phyloP scores from a whole-genome alignment of 2,797 vertebrate genomes.

The Glyptemys insculpta region DNA sequence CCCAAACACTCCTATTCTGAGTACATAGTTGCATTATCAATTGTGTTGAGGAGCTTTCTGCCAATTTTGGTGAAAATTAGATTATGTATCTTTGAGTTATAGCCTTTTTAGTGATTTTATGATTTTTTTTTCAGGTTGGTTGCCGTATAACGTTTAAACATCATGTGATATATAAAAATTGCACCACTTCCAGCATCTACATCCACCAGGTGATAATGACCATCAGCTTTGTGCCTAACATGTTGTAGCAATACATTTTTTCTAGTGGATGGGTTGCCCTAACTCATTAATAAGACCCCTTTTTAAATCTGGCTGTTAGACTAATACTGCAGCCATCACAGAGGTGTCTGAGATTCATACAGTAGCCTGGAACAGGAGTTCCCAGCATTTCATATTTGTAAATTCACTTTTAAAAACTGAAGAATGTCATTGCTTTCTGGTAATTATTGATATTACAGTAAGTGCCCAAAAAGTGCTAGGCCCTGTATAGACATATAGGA shows the following conservation, averaged over 20 bases:
- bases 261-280: neutral
- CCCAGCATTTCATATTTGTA: neutral
- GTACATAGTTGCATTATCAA: neutral
- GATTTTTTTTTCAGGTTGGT: neutral
- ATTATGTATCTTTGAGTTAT: neutral
- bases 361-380: neutral
- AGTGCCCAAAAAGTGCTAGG: neutral
- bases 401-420: neutral
- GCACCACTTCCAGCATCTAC: neutral
- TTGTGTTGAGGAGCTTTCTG: neutral
- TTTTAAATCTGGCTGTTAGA: neutral
- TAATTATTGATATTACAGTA: neutral
- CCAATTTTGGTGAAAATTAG: neutral
- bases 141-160: neutral
- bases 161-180: neutral
- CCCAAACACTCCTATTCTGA: neutral
- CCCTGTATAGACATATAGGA: neutral
- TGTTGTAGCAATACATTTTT: neutral
- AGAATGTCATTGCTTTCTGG: neutral
- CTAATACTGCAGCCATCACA: neutral
- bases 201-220: neutral
- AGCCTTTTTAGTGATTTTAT: neutral
- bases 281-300: neutral
- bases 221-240: neutral
- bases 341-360: neutral